Percentiles rank a stretch among this genome's conserved stretches.
These are phyloP conservation scores for Pseudomyrmex gracilis DNA, from an alignment of 1,140 invertebrate species.

Conservation along the genomic window DNA sequence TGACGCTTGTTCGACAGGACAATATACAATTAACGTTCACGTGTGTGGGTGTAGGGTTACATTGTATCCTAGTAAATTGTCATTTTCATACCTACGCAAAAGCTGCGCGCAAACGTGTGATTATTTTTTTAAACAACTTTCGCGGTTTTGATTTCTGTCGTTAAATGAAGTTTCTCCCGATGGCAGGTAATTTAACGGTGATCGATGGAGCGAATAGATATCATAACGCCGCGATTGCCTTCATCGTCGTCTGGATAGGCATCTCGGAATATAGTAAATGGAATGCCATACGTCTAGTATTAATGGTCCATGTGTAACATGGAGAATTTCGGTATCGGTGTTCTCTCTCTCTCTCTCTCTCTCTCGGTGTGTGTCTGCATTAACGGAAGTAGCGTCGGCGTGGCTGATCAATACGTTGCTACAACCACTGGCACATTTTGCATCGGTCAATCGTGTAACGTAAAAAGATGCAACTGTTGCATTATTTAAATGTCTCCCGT, in stretches of 20 bases:
- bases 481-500: slow-evolving; percentile 30
- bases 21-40: neutral
- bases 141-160: neutral
- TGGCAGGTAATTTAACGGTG: slow-evolving; percentile 33
- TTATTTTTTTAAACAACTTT: no score
- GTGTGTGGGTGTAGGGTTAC: neutral
- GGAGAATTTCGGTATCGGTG: slow-evolving; percentile 62
- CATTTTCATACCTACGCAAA: neutral
- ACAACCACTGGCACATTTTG: slow-evolving; percentile 60
- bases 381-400: slow-evolving; percentile 63
- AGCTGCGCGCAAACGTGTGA: no score
- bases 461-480: slow-evolving; percentile 31
- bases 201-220: slow-evolving; percentile 60
- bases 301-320: slow-evolving; percentile 65
- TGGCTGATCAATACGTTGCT: slow-evolving; percentile 62
- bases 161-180: neutral
- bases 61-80: neutral
- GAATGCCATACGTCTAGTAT: slow-evolving; percentile 62
- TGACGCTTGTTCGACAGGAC: neutral
- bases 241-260: slow-evolving; percentile 43
- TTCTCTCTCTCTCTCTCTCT: slow-evolving; percentile 44
- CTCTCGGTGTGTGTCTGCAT: slow-evolving; percentile 45
- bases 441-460: slow-evolving; percentile 43
- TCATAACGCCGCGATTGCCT: slow-evolving; percentile 42
- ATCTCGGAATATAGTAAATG: slow-evolving; percentile 65